Percentiles rank a stretch among this genome's conserved stretches.
Conservation (phyloP, 2,797 vertebrate genomes). For the Channallabes apus region DNA sequence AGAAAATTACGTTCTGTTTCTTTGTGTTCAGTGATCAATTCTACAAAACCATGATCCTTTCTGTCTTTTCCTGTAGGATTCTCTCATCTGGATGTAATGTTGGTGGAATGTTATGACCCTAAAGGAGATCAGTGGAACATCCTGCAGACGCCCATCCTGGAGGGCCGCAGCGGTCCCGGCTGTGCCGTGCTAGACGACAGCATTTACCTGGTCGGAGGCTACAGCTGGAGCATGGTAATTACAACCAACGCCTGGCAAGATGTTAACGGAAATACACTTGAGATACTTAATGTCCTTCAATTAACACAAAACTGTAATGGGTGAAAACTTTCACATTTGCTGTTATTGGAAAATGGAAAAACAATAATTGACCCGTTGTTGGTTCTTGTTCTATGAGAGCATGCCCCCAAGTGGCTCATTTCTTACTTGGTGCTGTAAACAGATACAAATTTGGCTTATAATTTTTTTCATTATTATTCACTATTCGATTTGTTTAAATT, state of each 20-base stretch:
- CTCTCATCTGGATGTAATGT: slow-evolving; percentile 97
- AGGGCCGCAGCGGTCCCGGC: slow-evolving; percentile 96
- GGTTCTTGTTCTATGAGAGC: neutral
- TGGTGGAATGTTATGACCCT: slow-evolving; percentile 97
- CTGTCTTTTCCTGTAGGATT: slow-evolving; percentile 78
- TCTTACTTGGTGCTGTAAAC: no score
- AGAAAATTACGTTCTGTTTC: neutral
- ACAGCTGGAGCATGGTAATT: slow-evolving; percentile 98
- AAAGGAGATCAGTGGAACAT: slow-evolving; percentile 99
- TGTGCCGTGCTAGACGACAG: slow-evolving; percentile 93
- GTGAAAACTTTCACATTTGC: neutral
- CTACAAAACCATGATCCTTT: neutral
- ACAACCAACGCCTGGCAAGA: neutral
- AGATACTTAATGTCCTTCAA: neutral
- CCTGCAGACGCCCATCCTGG: slow-evolving; percentile 95
- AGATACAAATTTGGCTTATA: neutral
- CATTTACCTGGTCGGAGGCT: slow-evolving; percentile 96
- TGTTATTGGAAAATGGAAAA: neutral
- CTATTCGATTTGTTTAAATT: neutral
- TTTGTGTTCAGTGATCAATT: neutral
- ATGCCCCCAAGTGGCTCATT: no score
- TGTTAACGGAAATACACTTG: neutral
- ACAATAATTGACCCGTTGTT: neutral
- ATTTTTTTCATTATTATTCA: neutral
- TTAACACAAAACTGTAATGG: neutral